Evolutionary conservation across 2,888 invertebrate species (phyloP).

Genomic region (Schizotus pectinicornis): DNA sequence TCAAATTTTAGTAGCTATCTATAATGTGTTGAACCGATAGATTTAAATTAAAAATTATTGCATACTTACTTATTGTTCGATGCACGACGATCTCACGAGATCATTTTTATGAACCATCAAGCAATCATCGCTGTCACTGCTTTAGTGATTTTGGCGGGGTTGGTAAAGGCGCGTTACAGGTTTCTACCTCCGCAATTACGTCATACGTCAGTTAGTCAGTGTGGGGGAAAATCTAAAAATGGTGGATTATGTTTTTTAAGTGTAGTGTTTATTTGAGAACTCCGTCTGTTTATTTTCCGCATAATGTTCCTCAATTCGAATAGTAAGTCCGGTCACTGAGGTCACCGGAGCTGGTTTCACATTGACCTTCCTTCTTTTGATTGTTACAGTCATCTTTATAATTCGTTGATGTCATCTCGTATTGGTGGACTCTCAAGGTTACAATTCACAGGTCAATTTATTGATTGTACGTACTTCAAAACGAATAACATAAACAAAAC

Average conservation of each 20-base stretch:
- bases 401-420: constrained; percentile 48
- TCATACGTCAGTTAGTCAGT: too few species aligned
- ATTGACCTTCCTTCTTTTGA: constrained; percentile 37
- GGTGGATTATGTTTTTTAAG: constrained; percentile 45
- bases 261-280: constrained; percentile 42
- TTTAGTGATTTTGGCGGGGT: background rate
- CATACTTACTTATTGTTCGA: too few species aligned
- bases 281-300: constrained; percentile 27
- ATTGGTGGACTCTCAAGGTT: constrained; percentile 52
- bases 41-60: too few species aligned
- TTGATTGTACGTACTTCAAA: constrained; percentile 47
- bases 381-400: constrained; percentile 40
- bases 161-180: constrained; percentile 9
- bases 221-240: constrained; percentile 40
- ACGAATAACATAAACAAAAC: constrained; percentile 42
- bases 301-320: constrained; percentile 25
- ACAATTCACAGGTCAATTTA: constrained; percentile 49
- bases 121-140: background rate
- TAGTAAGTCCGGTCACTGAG: constrained; percentile 32
- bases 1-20: too few species aligned
- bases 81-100: too few species aligned
- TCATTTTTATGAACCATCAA: background rate
- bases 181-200: constrained; percentile 36
- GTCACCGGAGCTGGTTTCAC: constrained; percentile 32
- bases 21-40: too few species aligned